Base-by-base conservation (phyloP, 2,113 vertebrate genomes). In the Cichladusa arquata region DNA sequence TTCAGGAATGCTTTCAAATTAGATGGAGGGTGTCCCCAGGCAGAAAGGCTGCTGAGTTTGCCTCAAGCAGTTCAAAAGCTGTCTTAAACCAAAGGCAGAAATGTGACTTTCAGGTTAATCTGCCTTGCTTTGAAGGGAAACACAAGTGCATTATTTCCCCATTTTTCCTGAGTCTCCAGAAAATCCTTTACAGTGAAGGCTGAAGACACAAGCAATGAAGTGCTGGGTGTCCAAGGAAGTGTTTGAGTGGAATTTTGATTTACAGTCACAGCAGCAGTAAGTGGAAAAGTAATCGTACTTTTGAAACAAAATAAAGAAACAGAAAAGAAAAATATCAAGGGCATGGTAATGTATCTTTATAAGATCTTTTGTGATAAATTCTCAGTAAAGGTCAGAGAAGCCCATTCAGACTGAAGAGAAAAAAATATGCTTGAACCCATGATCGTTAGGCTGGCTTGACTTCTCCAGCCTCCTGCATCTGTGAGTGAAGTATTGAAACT, bases 381-480 rank as follows among this genome's bases (percentile, higher is more conserved):
- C 64, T 77, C 64, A 26, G 15, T 60, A 86, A 88, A 20, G 54
- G n/a, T 54, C 79, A 86, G 61, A 81, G 67, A 90, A 96, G 34
- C 5, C 6, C 8, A 31, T 58, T 80, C 44, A 94, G 51, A n/a
- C 23, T 74, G 48, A 94, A 80, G 0, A 74, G 40, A 70, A 90
- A 86, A 85, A 78, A 78, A 64, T 6, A 24, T 34, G 18, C 65
- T 78, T 77, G 81, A 86, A 67, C 38, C 11, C 51, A 48, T 1
- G 5, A 56, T 78, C 0, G 0, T 77, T 67, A 83, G 28, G 48
- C 26, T 88, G 36, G 38, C 28, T 88, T 81, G 45, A 64, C 72
- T 95, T 94, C 74, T 94, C 64, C 79, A 71, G 53, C 81, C 85
- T 93, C 56, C 62, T 25, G n/a, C 94, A 92, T 94, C 92, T 95